Evolutionary conservation across 2,113 vertebrate genomes (phyloP).

Genomic region (human): GRCh38 chr2:190078501-190079000

Average conservation of each 20-base stretch:
- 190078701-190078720: background rate
- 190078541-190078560: background rate
- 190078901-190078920: background rate
- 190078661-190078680: background rate
- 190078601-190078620: background rate
- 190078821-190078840: background rate
- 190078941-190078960: background rate
- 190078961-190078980: slow-evolving; percentile 21
- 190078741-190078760: background rate
- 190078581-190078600: background rate
- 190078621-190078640: background rate
- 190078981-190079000: background rate
- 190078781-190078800: background rate
- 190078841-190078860: background rate
- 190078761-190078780: background rate
- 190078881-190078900: background rate
- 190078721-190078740: background rate
- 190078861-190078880: background rate
- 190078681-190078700: background rate
- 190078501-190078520: background rate
- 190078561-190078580: background rate
- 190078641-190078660: background rate
- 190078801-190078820: background rate
- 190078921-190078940: background rate
- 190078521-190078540: background rate